Conservation (phyloP, 2,797 vertebrate species). For the Thalassophryne amazonica region DNA sequence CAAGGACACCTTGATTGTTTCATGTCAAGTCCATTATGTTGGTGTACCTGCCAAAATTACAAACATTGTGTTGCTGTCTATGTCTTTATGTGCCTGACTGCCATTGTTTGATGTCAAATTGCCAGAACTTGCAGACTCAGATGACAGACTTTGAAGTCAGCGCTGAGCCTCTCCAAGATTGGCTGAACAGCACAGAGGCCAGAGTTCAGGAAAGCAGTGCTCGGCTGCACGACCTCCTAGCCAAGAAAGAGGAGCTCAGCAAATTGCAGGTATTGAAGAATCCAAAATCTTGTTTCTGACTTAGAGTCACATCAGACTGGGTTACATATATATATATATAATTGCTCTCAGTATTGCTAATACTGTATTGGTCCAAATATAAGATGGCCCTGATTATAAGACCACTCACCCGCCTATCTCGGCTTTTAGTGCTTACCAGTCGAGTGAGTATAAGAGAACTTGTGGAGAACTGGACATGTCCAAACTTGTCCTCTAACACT, state of each 20-base stretch:
- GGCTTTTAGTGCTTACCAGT: too few relatives aligned
- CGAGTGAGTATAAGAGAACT: too few relatives aligned
- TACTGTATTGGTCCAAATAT: constrained; percentile 3
- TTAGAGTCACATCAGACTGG: neutral
- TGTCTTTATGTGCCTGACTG: too few relatives aligned
- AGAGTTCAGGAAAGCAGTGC: constrained; percentile 86
- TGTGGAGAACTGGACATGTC: too few relatives aligned
- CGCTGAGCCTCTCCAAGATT: constrained; percentile 90
- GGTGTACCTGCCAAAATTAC: too few relatives aligned
- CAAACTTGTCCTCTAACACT: too few relatives aligned
- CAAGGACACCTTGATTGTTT: too few relatives aligned
- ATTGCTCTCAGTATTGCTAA: neutral
- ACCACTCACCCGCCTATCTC: constrained; percentile 1
- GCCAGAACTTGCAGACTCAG: constrained; percentile 88
- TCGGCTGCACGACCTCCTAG: constrained; percentile 88
- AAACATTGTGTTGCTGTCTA: too few relatives aligned
- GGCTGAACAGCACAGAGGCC: constrained; percentile 87
- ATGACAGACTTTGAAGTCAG: constrained; percentile 95
- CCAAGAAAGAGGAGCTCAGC: constrained; percentile 90
- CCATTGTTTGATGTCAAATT: neutral
- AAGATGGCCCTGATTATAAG: neutral
- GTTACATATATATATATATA: neutral
- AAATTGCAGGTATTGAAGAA: constrained; percentile 87
- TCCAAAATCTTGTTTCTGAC: neutral
- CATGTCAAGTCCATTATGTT: too few relatives aligned